A percentile compares a stretch with the other conserved stretches of the same genome.
Conservation (phyloP, 2,888 invertebrate species). For the Sinelater perroti region DNA sequence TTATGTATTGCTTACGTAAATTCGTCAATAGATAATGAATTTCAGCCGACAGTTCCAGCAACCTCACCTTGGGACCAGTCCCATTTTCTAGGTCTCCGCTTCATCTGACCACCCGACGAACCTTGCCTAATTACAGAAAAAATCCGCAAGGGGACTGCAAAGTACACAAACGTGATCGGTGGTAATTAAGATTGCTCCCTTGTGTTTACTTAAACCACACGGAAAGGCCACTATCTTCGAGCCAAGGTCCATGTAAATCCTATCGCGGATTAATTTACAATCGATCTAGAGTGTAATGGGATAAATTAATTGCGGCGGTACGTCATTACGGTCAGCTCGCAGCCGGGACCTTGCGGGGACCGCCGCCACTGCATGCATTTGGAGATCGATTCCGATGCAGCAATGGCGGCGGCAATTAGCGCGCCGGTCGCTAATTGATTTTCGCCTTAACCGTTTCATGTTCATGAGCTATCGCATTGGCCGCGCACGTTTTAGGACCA, state of each 20-base stretch:
- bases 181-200: conserved; percentile 18
- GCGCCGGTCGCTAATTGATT: conserved; percentile 20
- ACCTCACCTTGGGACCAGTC: no score
- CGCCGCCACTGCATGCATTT: conserved; percentile 18
- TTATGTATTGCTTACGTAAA: no score
- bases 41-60: no score
- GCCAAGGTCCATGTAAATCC: conserved; percentile 34
- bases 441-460: no score
- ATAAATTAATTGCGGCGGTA: conserved; percentile 30
- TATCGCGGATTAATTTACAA: conserved; percentile 23
- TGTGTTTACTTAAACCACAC: conserved; percentile 19
- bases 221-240: conserved; percentile 21
- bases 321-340: conserved; percentile 25
- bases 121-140: no score
- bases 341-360: conserved; percentile 19
- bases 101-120: no score
- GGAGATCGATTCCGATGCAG: conserved; percentile 14
- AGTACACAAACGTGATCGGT: background rate
- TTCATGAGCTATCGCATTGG: conserved; percentile 17
- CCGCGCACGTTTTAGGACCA: background rate
- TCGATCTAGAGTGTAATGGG: conserved; percentile 29
- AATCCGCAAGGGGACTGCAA: no score
- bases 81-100: no score
- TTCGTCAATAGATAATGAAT: no score
- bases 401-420: conserved; percentile 20